Evolutionary conservation across 2,113 vertebrate species (phyloP).

Genomic region (Perca flavescens): DNA sequence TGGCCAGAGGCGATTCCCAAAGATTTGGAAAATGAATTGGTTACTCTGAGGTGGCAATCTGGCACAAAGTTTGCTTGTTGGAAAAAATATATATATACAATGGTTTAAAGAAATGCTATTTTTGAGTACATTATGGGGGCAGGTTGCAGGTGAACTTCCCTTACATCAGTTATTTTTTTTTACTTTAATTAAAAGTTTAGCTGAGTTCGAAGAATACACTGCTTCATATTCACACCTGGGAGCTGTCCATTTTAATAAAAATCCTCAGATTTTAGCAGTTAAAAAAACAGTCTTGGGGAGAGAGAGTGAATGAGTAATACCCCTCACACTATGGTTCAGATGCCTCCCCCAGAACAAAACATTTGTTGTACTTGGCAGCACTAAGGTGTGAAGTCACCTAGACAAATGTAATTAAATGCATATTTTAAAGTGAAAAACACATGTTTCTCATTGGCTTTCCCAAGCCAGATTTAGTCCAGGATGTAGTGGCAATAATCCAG

Average conservation of each 20-base stretch:
- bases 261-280: background rate
- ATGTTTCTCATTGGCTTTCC: background rate
- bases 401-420: conserved; percentile 38
- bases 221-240: conserved; percentile 11
- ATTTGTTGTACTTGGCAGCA: conserved; percentile 19
- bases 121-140: background rate
- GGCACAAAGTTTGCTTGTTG: background rate
- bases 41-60: conserved; percentile 27
- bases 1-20: conserved; percentile 39
- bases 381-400: conserved; percentile 20
- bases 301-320: conserved; percentile 10
- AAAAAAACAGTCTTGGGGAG: background rate
- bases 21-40: conserved; percentile 45
- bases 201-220: background rate
- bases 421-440: conserved; percentile 7
- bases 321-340: background rate
- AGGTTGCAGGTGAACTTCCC: background rate
- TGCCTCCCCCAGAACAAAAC: background rate
- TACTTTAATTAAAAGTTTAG: conserved; percentile 17
- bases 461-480: background rate
- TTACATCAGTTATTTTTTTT: conserved; percentile 4
- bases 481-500: background rate
- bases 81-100: background rate
- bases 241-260: conserved; percentile 29
- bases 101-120: background rate